Conservation (phyloP, 1,140 invertebrate genomes). For the Drosophila subpulchrella region DNA sequence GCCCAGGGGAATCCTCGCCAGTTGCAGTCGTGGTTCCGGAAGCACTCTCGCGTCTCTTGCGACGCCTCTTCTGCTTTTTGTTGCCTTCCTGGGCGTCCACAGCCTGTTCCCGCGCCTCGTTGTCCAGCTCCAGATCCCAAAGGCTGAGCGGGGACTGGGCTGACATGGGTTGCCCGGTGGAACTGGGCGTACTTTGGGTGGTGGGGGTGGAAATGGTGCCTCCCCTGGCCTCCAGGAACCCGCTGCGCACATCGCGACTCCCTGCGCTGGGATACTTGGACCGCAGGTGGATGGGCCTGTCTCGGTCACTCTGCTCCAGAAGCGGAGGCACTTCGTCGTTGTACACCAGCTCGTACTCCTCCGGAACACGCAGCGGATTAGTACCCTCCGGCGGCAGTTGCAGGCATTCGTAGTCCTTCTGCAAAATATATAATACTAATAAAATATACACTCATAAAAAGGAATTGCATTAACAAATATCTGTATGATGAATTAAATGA, state of each 20-base stretch:
- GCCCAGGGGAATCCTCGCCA: constrained; percentile 30
- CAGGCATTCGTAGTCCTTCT: constrained; percentile 64
- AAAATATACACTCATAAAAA: too few species aligned
- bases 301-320: constrained; percentile 63
- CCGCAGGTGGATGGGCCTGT: constrained; percentile 75
- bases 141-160: constrained; percentile 68
- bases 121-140: constrained; percentile 83
- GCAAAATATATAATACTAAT: not conserved
- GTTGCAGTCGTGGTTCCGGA: constrained; percentile 25
- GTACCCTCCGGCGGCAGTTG: constrained; percentile 40
- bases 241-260: constrained; percentile 80
- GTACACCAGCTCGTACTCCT: constrained; percentile 70
- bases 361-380: constrained; percentile 57
- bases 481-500: too few species aligned
- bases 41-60: constrained; percentile 39
- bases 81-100: constrained; percentile 38
- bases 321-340: constrained; percentile 66
- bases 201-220: constrained; percentile 11
- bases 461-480: too few species aligned
- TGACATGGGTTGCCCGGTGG: constrained; percentile 50
- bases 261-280: constrained; percentile 73
- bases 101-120: constrained; percentile 67
- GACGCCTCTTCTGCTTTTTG: constrained; percentile 23
- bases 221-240: constrained; percentile 25
- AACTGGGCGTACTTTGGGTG: constrained; percentile 3